These are phyloP conservation scores for Chloroceryle amazona DNA, from an alignment of 2,797 vertebrate species.

Conservation along the genomic window DNA sequence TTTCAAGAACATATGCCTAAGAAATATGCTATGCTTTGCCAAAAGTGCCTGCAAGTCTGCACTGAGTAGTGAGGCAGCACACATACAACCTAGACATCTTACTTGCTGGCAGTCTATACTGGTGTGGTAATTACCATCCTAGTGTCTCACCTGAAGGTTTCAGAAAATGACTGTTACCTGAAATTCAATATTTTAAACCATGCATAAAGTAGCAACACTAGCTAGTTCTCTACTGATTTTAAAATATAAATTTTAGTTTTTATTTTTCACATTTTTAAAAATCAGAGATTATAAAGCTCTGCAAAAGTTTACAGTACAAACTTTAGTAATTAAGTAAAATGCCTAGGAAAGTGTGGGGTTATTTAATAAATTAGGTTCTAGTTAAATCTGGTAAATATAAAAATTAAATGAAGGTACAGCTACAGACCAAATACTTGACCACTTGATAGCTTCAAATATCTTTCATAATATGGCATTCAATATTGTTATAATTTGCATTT, in stretches of 20 bases:
- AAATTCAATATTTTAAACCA: background rate
- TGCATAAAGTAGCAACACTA: background rate
- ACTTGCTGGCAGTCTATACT: background rate
- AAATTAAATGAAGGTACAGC: background rate
- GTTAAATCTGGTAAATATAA: background rate
- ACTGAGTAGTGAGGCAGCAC: background rate
- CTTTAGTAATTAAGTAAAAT: background rate
- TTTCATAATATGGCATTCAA: background rate
- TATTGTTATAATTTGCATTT: background rate
- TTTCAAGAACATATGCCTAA: background rate
- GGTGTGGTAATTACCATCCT: background rate
- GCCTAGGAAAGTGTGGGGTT: background rate
- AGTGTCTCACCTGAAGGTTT: background rate
- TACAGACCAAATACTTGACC: background rate
- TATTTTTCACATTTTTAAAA: background rate
- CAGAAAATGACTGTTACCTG: background rate
- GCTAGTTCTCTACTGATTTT: background rate
- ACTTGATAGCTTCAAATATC: background rate
- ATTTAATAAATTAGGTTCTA: background rate
- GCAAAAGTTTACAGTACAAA: background rate
- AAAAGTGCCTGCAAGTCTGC: background rate
- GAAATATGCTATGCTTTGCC: background rate
- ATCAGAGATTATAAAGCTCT: background rate
- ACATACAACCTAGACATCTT: background rate
- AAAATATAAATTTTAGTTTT: background rate